These are phyloP conservation scores for Zapornia atra DNA, from an alignment of 2,113 vertebrate species.

Conservation along the genomic window DNA sequence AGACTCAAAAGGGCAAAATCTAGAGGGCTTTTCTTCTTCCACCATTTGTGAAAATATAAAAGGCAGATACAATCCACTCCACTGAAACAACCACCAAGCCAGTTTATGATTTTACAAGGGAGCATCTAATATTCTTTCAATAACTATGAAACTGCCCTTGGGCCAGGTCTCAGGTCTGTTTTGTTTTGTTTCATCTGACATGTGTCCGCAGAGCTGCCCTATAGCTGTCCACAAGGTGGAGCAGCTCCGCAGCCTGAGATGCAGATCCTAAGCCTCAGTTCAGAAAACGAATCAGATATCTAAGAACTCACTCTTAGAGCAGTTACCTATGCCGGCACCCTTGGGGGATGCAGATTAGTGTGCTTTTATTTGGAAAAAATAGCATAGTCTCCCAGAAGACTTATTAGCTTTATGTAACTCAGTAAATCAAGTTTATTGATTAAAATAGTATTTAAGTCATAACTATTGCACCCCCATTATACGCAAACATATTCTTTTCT, in stretches of 20 bases:
- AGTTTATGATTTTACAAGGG: background rate
- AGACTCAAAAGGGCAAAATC: background rate
- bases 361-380: background rate
- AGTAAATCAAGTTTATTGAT: background rate
- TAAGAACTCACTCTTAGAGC: background rate
- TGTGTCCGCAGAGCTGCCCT: background rate
- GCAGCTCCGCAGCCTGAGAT: constrained; percentile 7
- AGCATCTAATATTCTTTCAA: background rate
- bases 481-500: background rate
- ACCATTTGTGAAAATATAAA: background rate
- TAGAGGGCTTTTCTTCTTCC: background rate
- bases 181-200: background rate
- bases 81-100: background rate
- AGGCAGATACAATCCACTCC: background rate
- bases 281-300: too few species aligned
- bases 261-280: background rate
- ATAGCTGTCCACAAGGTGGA: constrained; percentile 60
- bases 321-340: too few species aligned
- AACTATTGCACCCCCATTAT: background rate
- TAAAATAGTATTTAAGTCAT: background rate
- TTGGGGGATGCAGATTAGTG: background rate
- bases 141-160: background rate
- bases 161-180: background rate
- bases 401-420: background rate
- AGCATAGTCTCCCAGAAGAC: background rate